phyloP scores from a whole-genome alignment of 2,888 invertebrate species.

The Nomada hirtipes region DNA sequence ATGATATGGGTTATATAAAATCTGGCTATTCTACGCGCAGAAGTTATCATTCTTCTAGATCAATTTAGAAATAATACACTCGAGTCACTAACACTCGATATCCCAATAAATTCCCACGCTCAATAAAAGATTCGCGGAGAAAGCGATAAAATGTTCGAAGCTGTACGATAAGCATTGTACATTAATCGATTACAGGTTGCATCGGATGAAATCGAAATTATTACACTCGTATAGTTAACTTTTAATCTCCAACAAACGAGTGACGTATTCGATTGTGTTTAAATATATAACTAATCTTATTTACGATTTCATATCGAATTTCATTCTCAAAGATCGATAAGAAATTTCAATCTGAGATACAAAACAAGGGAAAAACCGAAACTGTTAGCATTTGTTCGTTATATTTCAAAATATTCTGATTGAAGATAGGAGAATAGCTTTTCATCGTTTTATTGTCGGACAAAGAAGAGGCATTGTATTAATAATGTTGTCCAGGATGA shows the following conservation, averaged over 20 bases:
- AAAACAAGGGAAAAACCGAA: too few species aligned
- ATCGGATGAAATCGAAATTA: background rate
- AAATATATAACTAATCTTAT: too few species aligned
- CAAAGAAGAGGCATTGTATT: background rate
- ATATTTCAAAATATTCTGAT: background rate
- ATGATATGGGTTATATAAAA: slow-evolving; percentile 8
- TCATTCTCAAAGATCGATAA: too few species aligned
- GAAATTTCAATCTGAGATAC: too few species aligned
- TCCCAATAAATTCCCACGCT: slow-evolving; percentile 25
- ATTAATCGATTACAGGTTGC: background rate
- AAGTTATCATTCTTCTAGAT: slow-evolving; percentile 5
- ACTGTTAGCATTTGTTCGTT: too few species aligned
- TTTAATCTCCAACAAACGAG: too few species aligned
- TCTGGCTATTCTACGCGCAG: background rate
- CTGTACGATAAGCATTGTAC: background rate
- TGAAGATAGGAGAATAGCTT: background rate
- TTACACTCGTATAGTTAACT: too few species aligned
- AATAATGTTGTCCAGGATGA: background rate
- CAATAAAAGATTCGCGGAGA: background rate
- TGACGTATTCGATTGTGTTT: too few species aligned
- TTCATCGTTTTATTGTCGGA: slow-evolving; percentile 20
- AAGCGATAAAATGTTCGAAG: slow-evolving; percentile 9
- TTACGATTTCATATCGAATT: too few species aligned
- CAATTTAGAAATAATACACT: background rate
- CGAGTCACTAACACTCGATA: background rate